Evolutionary conservation across 1,140 invertebrate species (phyloP), one percentile per base, ranked within the genome.

Genomic region (Drosophila baimaii): DNA sequence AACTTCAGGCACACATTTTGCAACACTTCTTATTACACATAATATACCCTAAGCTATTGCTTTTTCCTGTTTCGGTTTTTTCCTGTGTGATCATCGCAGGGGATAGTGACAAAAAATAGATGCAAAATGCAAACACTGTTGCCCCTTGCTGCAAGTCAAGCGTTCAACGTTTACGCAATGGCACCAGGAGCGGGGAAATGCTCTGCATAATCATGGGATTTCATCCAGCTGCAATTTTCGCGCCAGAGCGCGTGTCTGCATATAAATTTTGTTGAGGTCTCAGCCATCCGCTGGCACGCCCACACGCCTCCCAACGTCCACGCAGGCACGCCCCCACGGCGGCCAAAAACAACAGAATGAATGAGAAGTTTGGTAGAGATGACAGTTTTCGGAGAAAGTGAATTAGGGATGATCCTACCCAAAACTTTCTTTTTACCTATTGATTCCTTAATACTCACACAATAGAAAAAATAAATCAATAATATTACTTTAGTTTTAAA

Each of bases 181-280:
- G 69, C 33, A 46, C 7, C 15, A 47, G 66, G 51, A 58, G 39
- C 29, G 49, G 55, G 68, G 47, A 81, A 84, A 81, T 79, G 80
- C 74, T 69, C 77, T 84, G 84, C 77, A 89, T 89, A 89, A 89
- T 89, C 84, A 84, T 89, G 84, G 84, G 84, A 89, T 89, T 89
- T 75, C 81, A 84, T 51, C 74, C 84, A 89, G 84, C 84, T 89
- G 84, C 84, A 78, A 84, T 83, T 89, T 81, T 84, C 80, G 84
- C 80, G 84, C 76, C 84, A 83, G 79, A 79, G 84, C 68, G 77
- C 84, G 76, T 73, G 79, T 89, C 80, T 88, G 84, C 83, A 88
- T 89, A 89, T 88, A 64, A 89, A 88, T 88, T 88, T 76, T 52
- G 57, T 27, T 57, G 44, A 52, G 68, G 51, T 62, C 49, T 47